These are phyloP conservation scores for Ptilonorhynchus violaceus DNA, from an alignment of 2,113 vertebrate species.

Conservation along the genomic window DNA sequence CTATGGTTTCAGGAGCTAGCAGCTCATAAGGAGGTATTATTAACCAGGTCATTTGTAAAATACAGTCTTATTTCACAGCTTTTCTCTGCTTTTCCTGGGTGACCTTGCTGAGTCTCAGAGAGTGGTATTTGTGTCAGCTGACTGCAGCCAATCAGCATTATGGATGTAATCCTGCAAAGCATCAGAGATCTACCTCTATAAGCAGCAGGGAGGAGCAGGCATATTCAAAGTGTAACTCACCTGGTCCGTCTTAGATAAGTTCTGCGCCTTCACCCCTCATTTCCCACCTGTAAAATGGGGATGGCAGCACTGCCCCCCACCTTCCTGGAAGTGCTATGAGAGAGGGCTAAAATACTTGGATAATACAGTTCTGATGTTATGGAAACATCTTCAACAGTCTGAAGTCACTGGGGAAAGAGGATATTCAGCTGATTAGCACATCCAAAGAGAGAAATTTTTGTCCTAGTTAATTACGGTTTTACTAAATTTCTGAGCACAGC, in stretches of 20 bases:
- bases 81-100: background rate
- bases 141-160: background rate
- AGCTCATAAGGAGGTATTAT: background rate
- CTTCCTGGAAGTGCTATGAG: background rate
- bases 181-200: background rate
- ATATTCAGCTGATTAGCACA: background rate
- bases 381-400: background rate
- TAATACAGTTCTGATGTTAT: background rate
- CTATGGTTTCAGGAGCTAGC: background rate
- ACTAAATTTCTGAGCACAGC: background rate
- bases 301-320: background rate
- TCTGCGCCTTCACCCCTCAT: background rate
- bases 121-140: background rate
- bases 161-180: background rate
- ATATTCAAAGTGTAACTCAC: background rate
- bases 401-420: background rate
- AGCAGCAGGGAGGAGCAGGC: background rate
- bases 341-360: background rate
- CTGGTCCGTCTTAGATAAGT: background rate
- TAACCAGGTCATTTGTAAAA: background rate
- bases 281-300: background rate
- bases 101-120: background rate
- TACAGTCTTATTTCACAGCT: background rate
- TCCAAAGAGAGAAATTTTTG: constrained; percentile 27
- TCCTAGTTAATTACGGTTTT: background rate